phyloP scores from a whole-genome alignment of 2,888 invertebrate species.

The Pachydiplax longipennis region DNA sequence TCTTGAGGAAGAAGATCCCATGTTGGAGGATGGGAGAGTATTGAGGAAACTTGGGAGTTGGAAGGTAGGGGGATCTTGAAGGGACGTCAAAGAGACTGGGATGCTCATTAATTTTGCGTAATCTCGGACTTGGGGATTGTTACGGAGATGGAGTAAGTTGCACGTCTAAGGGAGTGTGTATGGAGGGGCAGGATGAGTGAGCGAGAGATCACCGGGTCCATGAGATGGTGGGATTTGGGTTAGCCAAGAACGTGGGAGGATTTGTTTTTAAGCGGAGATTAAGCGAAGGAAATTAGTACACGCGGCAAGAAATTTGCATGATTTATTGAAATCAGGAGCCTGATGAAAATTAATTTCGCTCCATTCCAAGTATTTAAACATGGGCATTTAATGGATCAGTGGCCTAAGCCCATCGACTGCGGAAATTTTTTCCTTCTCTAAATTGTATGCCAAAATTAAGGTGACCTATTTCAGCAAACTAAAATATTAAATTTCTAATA shows the following conservation, averaged over 20 bases:
- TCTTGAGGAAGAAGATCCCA: neutral
- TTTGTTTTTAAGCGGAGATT: neutral
- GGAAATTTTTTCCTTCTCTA: too few species aligned
- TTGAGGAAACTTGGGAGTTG: neutral
- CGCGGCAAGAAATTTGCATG: neutral
- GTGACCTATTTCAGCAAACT: too few species aligned
- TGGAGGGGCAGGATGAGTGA: neutral
- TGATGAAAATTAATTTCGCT: too few species aligned
- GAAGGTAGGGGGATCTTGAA: neutral
- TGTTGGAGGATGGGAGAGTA: neutral
- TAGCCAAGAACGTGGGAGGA: neutral
- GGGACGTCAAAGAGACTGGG: conserved; percentile 14
- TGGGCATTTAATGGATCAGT: too few species aligned
- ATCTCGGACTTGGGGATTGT: conserved; percentile 42
- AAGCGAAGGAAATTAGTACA: neutral
- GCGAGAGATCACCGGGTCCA: neutral
- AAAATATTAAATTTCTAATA: too few species aligned
- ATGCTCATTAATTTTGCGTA: conserved; percentile 42
- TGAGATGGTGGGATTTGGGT: neutral
- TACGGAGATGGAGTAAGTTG: conserved; percentile 42
- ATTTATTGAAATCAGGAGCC: too few species aligned
- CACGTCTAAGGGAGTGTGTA: neutral
- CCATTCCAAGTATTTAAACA: too few species aligned
- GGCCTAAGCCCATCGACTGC: too few species aligned
- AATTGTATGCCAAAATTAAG: too few species aligned